Evolutionary conservation across 2,888 invertebrate genomes (phyloP).

Genomic region (Lumbricus terrestris): DNA sequence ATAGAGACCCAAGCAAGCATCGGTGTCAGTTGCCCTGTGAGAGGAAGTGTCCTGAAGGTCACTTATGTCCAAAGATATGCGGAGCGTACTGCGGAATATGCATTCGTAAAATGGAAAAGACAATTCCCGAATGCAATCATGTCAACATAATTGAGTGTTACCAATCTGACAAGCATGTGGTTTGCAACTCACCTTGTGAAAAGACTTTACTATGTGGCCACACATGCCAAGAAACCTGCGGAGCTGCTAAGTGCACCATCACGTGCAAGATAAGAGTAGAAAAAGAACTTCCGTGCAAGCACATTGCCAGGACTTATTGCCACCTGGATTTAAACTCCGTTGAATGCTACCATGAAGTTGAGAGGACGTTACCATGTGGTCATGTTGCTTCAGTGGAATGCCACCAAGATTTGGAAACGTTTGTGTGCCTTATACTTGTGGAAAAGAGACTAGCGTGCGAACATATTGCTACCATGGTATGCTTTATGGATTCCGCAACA

Average conservation of each 20-base stretch:
- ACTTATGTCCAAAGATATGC: neutral
- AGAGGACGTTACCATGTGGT: neutral
- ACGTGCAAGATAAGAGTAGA: neutral
- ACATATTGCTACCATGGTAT: neutral
- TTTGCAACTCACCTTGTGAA: conserved; percentile 45
- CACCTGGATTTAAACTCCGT: neutral
- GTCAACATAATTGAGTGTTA: conserved; percentile 37
- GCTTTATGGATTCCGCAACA: neutral
- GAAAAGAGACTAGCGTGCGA: neutral
- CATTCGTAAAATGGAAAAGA: neutral
- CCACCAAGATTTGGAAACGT: neutral
- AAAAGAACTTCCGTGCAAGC: neutral
- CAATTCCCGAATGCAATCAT: neutral
- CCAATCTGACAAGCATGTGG: conserved; percentile 36
- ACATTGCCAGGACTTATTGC: neutral
- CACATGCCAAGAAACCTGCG: conserved; percentile 54
- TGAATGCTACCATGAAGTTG: neutral
- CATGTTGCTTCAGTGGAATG: neutral
- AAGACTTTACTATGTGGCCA: conserved; percentile 63
- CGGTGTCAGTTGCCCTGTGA: neutral
- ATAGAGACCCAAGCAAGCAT: neutral
- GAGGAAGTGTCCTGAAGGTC: neutral
- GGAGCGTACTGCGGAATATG: conserved; percentile 41
- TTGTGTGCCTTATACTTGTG: neutral
- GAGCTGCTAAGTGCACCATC: neutral